Evolutionary conservation across 2,797 vertebrate genomes (phyloP).

Genomic region (Carduelis carduelis): DNA sequence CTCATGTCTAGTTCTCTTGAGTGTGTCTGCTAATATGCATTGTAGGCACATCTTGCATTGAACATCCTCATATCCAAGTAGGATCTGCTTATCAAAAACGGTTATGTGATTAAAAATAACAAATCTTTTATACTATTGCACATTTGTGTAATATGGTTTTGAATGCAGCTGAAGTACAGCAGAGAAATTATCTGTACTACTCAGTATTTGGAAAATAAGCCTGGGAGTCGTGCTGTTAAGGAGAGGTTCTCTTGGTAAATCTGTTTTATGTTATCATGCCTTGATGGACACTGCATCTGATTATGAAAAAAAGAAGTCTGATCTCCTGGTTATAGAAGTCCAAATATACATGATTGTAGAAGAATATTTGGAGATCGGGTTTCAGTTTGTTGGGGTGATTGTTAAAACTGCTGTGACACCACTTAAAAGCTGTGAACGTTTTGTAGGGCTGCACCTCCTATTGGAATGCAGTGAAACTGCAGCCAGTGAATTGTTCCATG

Average conservation of each 20-base stretch:
- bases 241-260: background rate
- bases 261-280: background rate
- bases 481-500: background rate
- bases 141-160: background rate
- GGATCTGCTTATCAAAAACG: background rate
- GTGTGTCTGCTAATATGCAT: background rate
- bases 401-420: background rate
- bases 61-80: background rate
- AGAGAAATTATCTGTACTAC: background rate
- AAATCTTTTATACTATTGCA: background rate
- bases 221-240: background rate
- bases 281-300: background rate
- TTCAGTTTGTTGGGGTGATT: background rate
- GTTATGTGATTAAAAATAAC: background rate
- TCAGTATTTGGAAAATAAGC: background rate
- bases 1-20: background rate
- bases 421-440: background rate
- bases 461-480: background rate
- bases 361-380: background rate
- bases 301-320: background rate
- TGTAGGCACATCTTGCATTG: background rate
- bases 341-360: background rate
- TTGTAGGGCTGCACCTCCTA: background rate
- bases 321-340: background rate
- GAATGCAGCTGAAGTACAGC: background rate